Base-by-base conservation (phyloP, 2,797 vertebrate species). In the Acipenser oxyrinchus region DNA sequence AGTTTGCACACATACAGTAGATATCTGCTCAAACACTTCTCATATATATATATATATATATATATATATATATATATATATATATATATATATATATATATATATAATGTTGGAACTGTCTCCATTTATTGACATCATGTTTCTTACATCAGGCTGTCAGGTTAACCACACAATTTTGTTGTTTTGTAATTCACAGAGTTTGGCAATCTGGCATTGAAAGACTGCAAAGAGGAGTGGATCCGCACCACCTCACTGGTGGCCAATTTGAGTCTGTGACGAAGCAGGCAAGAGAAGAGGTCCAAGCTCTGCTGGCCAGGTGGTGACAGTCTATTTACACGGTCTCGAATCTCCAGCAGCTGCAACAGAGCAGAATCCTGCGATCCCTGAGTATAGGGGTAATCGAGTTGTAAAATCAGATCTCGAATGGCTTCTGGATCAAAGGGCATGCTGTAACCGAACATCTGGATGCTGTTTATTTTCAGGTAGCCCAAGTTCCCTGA, bases 361-460 rank as follows among this genome's bases (percentile, higher is more conserved):
- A 98, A 87, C 83, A 97, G 90, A 13, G 96, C 96, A 0, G 94
- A 94, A 79, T 97, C 95, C 83, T 97, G 94, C 51, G 95, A 97
- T 67, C 95, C 95, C 86, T 94, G 94, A 68, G 95, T 97, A 52
- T 97, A 97, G 1, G 95, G 95, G 80, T 98, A 97, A 84, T 98
- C 96, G 84, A 98, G 83, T 81, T 98, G 96, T 74, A 98, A 84
- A 73, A 98, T 98, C 82, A 98, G 85, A 79, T 98, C 95, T 62
- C 95, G 90, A 63, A 98, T 98, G 0, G 96, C 95, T 70, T 98
- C 96, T 0, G 95, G 94, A 81, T 98, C 95, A 48, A 98, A 98
- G 84, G 95, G 95, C 96, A 98, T 98, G 89, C 96, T 97, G 86
- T 97, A 98, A 79, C 95, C 96, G 71, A 97, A 98, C 71, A 98